phyloP scores from a whole-genome alignment of 2,113 vertebrate genomes.

The Phycodurus eques region DNA sequence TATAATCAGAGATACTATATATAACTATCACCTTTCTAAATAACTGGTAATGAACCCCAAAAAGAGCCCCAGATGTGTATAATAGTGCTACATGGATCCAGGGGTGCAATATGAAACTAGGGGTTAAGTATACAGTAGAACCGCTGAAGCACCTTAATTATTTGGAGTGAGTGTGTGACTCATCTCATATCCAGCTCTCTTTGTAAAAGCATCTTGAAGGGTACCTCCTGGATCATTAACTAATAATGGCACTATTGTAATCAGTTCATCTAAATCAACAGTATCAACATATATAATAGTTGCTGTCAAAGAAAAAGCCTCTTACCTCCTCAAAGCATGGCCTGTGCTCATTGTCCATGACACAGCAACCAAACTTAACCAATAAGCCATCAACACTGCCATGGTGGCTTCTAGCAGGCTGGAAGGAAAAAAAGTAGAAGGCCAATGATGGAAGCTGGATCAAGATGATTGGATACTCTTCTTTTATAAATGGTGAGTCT shows the following conservation, averaged over 20 bases:
- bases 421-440: not conserved
- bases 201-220: not conserved
- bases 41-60: too few species aligned
- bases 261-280: not conserved
- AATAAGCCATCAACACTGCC: conserved; percentile 42
- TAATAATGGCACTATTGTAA: not conserved
- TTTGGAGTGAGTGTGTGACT: too few species aligned
- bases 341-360: conserved; percentile 36
- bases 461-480: not conserved
- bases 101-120: not conserved
- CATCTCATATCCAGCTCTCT: not conserved
- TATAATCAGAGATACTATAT: too few species aligned
- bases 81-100: not conserved
- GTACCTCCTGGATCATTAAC: too few species aligned
- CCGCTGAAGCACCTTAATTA: too few species aligned
- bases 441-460: not conserved
- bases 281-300: not conserved
- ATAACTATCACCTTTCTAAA: too few species aligned
- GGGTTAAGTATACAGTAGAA: not conserved
- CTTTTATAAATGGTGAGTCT: conserved; percentile 9
- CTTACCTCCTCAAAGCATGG: conserved; percentile 69
- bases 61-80: not conserved
- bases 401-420: conserved; percentile 26
- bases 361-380: conserved; percentile 50
- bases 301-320: not conserved